phyloP scores from a whole-genome alignment of 2,113 vertebrate genomes.

The Sterna hirundo region DNA sequence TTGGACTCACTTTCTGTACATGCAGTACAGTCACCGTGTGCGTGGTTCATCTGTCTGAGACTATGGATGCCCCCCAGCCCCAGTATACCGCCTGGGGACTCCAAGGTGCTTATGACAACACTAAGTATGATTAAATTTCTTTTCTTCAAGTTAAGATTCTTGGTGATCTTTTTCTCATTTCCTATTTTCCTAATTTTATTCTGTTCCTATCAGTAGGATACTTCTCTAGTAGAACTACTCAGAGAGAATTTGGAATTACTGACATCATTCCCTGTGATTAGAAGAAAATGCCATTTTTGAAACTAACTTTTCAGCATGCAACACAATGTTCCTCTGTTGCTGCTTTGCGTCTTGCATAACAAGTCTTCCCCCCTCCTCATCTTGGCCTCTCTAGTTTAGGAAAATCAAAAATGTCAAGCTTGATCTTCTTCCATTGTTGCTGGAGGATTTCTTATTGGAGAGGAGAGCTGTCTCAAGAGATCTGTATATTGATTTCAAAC shows the following conservation, averaged over 20 bases:
- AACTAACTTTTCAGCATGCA: neutral
- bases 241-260: neutral
- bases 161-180: neutral
- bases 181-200: neutral
- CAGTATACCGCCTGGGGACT: neutral
- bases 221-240: neutral
- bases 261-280: neutral
- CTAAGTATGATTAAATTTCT: neutral
- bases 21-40: accelerated
- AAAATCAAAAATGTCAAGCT: neutral
- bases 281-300: neutral
- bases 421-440: neutral
- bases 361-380: neutral
- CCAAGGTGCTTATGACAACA: neutral
- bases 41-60: neutral
- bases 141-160: neutral
- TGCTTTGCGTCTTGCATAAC: neutral
- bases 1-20: neutral
- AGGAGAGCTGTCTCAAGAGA: neutral
- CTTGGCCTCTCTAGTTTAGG: neutral
- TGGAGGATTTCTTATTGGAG: neutral
- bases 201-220: neutral
- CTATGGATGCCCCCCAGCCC: neutral
- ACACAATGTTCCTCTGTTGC: neutral
- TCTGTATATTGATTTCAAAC: neutral